phyloP scores from a whole-genome alignment of 1,140 invertebrate genomes.

The Trichonephila clavipes region DNA sequence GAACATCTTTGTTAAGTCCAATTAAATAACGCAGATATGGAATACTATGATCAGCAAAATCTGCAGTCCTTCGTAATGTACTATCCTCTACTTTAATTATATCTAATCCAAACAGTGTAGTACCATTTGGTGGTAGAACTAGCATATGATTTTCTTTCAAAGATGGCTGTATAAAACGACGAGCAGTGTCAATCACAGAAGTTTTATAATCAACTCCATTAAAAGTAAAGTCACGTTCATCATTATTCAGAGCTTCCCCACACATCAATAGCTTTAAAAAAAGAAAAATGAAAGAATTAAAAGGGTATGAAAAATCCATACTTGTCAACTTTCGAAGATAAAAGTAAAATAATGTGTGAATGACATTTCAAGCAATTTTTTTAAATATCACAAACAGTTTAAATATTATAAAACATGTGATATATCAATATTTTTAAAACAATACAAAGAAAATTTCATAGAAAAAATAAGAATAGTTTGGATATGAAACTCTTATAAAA shows the following conservation, averaged over 20 bases:
- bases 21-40: neutral
- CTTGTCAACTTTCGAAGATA: no score
- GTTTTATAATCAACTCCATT: neutral
- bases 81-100: neutral
- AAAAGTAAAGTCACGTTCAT: neutral
- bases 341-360: no score
- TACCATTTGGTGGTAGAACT: neutral
- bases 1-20: neutral
- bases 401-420: no score
- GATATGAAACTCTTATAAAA: no score
- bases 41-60: conserved; percentile 14
- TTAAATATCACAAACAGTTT: no score
- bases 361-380: no score
- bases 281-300: no score
- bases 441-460: no score
- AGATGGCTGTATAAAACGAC: neutral
- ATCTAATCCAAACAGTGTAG: neutral
- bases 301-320: no score
- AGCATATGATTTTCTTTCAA: neutral
- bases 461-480: no score
- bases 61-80: neutral
- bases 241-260: neutral
- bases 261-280: neutral
- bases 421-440: no score
- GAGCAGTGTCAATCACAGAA: neutral